These are phyloP conservation scores for Lagorchestes hirsutus DNA, from an alignment of 2,797 vertebrate species.

Conservation along the genomic window DNA sequence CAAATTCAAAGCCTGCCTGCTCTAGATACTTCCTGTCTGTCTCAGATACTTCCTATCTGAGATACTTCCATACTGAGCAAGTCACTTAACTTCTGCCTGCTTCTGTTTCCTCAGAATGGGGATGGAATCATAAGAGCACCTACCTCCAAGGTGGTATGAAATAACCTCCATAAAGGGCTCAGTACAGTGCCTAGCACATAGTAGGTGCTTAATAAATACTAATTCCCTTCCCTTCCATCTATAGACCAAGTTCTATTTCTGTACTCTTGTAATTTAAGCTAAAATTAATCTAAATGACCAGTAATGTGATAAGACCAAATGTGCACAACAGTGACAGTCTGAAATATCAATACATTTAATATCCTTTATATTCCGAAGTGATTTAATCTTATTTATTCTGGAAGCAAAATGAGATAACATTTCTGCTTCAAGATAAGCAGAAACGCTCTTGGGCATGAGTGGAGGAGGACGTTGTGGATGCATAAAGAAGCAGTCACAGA, in stretches of 20 bases:
- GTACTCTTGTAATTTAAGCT: conserved; percentile 38
- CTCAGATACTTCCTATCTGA: background rate
- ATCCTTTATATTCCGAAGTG: conserved; percentile 21
- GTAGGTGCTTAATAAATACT: background rate
- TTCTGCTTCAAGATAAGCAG: conserved; percentile 24
- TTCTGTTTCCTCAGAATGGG: too few species aligned
- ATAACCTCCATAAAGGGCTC: too few species aligned
- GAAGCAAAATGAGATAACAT: conserved; percentile 29
- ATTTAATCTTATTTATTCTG: conserved; percentile 16
- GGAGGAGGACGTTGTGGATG: conserved; percentile 23
- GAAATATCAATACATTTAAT: conserved; percentile 31
- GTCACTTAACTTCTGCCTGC: too few species aligned
- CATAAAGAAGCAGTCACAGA: background rate
- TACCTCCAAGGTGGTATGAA: too few species aligned
- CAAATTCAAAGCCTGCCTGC: conserved; percentile 41
- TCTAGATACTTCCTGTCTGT: background rate
- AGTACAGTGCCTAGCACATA: too few species aligned
- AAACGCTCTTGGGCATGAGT: conserved; percentile 12
- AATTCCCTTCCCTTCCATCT: background rate
- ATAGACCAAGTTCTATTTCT: conserved; percentile 14
- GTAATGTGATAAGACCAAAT: conserved; percentile 21
- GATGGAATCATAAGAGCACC: too few species aligned
- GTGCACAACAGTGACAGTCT: background rate
- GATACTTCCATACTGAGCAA: too few species aligned
- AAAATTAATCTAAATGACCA: conserved; percentile 30